Conservation (phyloP, 2,797 vertebrate species). For the Anisognathus igniventris region DNA sequence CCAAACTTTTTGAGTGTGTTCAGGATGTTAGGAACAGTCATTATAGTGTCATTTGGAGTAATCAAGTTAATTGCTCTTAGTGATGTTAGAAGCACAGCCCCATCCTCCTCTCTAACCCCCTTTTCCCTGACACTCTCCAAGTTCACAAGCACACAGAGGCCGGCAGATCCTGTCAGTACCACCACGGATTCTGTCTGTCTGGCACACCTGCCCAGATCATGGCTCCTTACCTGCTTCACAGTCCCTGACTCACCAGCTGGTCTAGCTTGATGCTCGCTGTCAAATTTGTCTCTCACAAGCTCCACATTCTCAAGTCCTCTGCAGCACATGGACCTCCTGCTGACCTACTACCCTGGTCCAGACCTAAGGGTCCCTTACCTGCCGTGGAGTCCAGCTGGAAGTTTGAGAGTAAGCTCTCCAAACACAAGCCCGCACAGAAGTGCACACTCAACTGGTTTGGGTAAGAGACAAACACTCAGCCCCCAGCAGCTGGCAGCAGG, state of each 20-base stretch:
- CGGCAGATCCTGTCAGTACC: too few species aligned
- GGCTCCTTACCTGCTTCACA: neutral
- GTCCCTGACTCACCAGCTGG: neutral
- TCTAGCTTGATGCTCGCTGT: fast-evolving
- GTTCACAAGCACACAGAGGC: neutral
- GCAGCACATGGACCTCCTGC: fast-evolving
- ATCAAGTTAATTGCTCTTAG: neutral
- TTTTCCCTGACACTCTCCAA: neutral
- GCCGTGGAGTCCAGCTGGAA: fast-evolving
- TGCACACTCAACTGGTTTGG: fast-evolving
- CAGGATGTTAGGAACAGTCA: neutral
- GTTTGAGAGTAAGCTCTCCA: neutral
- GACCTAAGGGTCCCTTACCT: neutral
- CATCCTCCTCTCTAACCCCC: fast-evolving
- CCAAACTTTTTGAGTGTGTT: neutral
- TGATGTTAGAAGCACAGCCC: neutral
- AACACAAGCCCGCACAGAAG: fast-evolving
- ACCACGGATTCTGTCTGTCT: fast-evolving
- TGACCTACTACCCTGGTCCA: neutral
- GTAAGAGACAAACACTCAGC: neutral
- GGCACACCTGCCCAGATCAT: fast-evolving
- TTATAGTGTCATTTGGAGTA: neutral
- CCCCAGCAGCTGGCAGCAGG: neutral
- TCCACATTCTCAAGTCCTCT: neutral
- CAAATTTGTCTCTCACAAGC: fast-evolving